Percentiles rank a stretch among this genome's conserved stretches.
phyloP scores from a whole-genome alignment of 2,113 vertebrate genomes.

The Capreolus pygargus region DNA sequence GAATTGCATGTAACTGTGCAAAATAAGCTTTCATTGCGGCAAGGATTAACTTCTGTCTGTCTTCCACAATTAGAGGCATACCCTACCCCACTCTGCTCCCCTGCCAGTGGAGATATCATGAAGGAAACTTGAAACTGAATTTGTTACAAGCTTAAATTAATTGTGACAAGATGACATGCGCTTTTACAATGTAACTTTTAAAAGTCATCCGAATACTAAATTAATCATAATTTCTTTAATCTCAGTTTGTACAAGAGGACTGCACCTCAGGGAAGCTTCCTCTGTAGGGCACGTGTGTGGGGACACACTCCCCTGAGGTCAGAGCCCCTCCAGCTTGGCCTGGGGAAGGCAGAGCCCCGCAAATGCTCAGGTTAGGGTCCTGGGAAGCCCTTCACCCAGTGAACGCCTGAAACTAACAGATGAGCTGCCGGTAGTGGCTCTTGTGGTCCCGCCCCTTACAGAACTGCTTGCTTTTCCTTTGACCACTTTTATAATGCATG shows the following conservation, averaged over 20 bases:
- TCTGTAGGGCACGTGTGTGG: accelerated
- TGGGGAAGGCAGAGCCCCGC: background rate
- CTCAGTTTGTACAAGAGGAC: background rate
- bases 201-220: background rate
- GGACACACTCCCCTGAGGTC: background rate
- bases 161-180: background rate
- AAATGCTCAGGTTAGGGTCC: accelerated
- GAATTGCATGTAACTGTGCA: background rate
- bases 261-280: background rate
- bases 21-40: background rate
- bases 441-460: too few species aligned
- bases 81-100: background rate
- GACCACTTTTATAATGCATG: background rate
- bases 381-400: accelerated
- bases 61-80: background rate
- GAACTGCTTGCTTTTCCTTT: background rate
- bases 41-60: background rate
- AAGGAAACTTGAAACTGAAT: background rate
- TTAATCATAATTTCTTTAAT: background rate
- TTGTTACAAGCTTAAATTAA: background rate
- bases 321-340: background rate
- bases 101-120: background rate
- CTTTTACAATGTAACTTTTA: background rate
- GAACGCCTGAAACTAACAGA: background rate
- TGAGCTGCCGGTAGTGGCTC: accelerated